Evolutionary conservation across 2,113 vertebrate genomes (phyloP).

Genomic region (Phocoena phocoena): DNA sequence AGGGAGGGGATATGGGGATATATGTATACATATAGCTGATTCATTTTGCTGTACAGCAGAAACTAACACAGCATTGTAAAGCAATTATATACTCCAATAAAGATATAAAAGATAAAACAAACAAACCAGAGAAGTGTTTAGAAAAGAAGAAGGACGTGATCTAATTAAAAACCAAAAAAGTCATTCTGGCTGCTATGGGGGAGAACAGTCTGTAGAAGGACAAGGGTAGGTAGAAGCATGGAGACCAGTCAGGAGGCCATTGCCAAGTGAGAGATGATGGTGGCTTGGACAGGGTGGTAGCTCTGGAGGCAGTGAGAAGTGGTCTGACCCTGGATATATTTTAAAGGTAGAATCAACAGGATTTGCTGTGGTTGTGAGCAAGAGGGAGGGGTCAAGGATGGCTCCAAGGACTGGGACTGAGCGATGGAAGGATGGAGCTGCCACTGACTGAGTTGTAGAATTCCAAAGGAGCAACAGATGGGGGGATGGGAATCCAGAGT

Average conservation of each 20-base stretch:
- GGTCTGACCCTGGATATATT: neutral
- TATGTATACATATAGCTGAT: too few relatives aligned
- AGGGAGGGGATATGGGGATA: too few relatives aligned
- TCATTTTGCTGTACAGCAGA: too few relatives aligned
- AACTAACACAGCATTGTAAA: too few relatives aligned
- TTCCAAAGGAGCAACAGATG: neutral
- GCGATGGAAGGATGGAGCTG: neutral
- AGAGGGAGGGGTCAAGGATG: neutral
- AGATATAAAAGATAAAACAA: neutral
- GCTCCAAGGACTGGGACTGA: neutral
- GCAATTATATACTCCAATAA: too few relatives aligned
- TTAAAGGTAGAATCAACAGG: neutral
- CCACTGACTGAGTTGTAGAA: neutral
- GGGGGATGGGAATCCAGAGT: neutral
- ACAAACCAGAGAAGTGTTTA: slow-evolving; percentile 2
- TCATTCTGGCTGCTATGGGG: neutral
- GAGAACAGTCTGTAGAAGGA: neutral
- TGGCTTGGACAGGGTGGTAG: neutral
- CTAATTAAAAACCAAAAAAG: neutral
- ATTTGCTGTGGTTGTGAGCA: neutral
- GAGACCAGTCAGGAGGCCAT: neutral
- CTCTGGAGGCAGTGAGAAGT: neutral
- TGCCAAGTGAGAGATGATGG: neutral
- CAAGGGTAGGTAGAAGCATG: neutral
- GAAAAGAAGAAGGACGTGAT: neutral